phyloP scores from a whole-genome alignment of 1,140 invertebrate species.

The Hyposmocoma kahamanoa region DNA sequence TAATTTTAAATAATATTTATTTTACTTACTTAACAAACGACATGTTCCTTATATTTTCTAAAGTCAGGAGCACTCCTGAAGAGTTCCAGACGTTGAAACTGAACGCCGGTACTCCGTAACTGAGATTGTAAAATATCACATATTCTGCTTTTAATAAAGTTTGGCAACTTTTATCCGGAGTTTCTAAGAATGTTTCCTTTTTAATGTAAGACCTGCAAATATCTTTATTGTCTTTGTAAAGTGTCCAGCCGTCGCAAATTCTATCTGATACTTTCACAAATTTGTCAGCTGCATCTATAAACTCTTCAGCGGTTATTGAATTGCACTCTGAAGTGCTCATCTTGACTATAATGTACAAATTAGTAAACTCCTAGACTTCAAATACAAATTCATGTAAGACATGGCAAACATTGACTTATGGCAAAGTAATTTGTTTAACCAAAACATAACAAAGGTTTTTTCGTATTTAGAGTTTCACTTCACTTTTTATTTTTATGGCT shows the following conservation, averaged over 20 bases:
- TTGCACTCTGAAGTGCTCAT: too few relatives aligned
- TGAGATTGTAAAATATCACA: slow-evolving; percentile 53
- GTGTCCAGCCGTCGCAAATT: slow-evolving; percentile 42
- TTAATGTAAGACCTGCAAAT: slow-evolving; percentile 30
- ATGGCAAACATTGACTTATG: too few relatives aligned
- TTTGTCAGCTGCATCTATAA: slow-evolving; percentile 32
- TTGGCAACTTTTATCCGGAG: slow-evolving; percentile 9
- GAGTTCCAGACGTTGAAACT: slow-evolving; percentile 61
- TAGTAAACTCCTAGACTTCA: too few relatives aligned
- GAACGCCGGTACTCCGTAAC: slow-evolving; percentile 55
- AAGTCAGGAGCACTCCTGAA: slow-evolving; percentile 34
- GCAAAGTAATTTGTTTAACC: too few relatives aligned
- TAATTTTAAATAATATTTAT: too few relatives aligned
- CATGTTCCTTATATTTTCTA: slow-evolving; percentile 46
- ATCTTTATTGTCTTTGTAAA: slow-evolving; percentile 29
- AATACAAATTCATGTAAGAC: too few relatives aligned
- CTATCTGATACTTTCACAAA: slow-evolving; percentile 40
- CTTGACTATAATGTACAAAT: too few relatives aligned
- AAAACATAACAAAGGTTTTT: too few relatives aligned
- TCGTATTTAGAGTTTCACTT: too few relatives aligned
- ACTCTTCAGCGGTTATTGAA: slow-evolving; percentile 27
- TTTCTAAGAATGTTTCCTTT: slow-evolving; percentile 41
- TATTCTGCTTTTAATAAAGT: slow-evolving; percentile 42
- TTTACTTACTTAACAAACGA: slow-evolving; percentile 40
- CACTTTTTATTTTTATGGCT: too few relatives aligned